phyloP scores from a whole-genome alignment of 2,113 vertebrate genomes.

The Heterotilapia buettikoferi region DNA sequence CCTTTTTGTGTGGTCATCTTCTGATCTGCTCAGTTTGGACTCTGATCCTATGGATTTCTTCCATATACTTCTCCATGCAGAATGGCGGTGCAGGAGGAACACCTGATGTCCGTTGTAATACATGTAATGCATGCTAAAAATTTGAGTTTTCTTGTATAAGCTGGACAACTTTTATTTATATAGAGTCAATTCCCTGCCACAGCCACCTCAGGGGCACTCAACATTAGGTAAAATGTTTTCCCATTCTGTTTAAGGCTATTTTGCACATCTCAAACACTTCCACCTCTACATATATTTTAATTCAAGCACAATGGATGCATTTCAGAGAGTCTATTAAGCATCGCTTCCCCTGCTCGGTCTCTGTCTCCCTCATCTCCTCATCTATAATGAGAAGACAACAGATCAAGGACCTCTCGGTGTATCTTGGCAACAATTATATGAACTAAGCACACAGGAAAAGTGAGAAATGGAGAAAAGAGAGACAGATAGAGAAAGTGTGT shows the following conservation, averaged over 20 bases:
- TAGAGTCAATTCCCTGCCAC: neutral
- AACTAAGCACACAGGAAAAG: slow-evolving; percentile 3
- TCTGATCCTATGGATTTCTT: neutral
- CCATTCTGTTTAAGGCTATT: neutral
- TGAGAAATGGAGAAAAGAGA: slow-evolving; percentile 6
- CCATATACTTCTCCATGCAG: neutral
- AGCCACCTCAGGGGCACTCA: neutral
- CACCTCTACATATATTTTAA: neutral
- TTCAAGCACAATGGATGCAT: neutral
- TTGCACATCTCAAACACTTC: neutral
- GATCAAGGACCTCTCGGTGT: slow-evolving; percentile 10
- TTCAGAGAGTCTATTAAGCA: neutral
- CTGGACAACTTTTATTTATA: neutral
- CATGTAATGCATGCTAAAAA: neutral
- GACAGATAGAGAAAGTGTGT: neutral
- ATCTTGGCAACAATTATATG: slow-evolving; percentile 37
- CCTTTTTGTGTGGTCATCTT: neutral
- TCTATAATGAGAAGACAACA: slow-evolving; percentile 28
- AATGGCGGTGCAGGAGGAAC: neutral
- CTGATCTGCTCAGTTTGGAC: neutral
- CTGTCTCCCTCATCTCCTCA: neutral
- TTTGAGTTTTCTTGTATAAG: neutral
- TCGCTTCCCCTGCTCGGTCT: neutral
- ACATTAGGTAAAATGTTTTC: neutral
- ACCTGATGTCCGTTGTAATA: neutral